Evolutionary conservation across 2,797 vertebrate genomes (phyloP).

Genomic region (Liasis olivaceus): DNA sequence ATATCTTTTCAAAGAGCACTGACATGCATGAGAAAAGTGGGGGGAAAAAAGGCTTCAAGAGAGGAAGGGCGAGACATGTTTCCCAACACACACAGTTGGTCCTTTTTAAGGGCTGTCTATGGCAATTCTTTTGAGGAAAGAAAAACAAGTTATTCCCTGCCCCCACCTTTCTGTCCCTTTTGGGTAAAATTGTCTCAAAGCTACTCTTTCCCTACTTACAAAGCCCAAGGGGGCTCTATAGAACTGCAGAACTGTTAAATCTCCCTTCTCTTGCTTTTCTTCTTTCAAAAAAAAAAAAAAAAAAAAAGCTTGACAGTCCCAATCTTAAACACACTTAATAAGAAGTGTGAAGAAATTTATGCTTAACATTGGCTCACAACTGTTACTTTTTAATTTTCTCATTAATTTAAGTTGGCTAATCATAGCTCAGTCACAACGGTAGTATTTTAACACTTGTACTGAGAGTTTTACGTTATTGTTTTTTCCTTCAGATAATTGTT

Average conservation of each 20-base stretch:
- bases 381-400: conserved; percentile 60
- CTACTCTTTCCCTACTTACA: conserved; percentile 67
- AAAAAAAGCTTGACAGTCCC: conserved; percentile 53
- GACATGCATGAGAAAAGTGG: conserved; percentile 64
- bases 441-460: conserved; percentile 20
- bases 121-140: conserved; percentile 55
- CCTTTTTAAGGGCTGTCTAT: conserved; percentile 59
- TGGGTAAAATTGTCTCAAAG: conserved; percentile 60
- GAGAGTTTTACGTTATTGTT: conserved; percentile 35
- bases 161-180: conserved; percentile 7
- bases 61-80: conserved; percentile 58
- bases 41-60: conserved; percentile 51
- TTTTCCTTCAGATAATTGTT: conserved; percentile 36
- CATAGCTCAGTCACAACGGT: conserved; percentile 26
- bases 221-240: conserved; percentile 62
- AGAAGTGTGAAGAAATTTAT: conserved; percentile 62
- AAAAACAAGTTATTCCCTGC: conserved; percentile 9
- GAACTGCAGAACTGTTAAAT: conserved; percentile 48
- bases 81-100: conserved; percentile 65
- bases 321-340: conserved; percentile 56
- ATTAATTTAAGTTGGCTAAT: conserved; percentile 40
- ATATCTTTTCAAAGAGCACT: conserved; percentile 68
- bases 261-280: conserved; percentile 55
- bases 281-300: conserved; percentile 44
- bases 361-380: conserved; percentile 60